Evolutionary conservation across 2,888 invertebrate genomes (phyloP).

Genomic region (Clanis bilineata): DNA sequence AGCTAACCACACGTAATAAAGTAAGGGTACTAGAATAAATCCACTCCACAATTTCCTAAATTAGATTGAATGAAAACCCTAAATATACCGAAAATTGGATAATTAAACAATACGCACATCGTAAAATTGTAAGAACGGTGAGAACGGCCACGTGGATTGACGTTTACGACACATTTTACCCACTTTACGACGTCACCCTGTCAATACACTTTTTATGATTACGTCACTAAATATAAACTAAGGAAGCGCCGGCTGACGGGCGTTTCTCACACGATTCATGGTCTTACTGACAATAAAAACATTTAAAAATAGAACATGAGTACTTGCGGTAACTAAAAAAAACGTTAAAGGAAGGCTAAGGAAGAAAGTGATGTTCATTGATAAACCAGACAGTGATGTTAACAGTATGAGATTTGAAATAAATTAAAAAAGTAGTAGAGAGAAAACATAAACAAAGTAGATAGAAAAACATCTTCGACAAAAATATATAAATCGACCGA

Average conservation of each 20-base stretch:
- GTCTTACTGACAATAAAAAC: not conserved
- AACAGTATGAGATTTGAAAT: no score
- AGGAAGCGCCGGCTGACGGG: not conserved
- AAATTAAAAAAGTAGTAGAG: no score
- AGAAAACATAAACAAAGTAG: no score
- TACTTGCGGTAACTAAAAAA: not conserved
- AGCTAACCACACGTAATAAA: not conserved
- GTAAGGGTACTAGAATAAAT: not conserved
- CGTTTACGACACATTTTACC: conserved; percentile 13
- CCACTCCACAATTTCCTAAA: not conserved
- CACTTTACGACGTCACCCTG: conserved; percentile 11
- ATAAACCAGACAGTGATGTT: no score
- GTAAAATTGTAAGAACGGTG: not conserved
- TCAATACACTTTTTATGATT: conserved; percentile 13
- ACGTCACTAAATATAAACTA: conserved; percentile 4
- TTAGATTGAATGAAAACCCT: not conserved
- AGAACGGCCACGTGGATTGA: conserved; percentile 9
- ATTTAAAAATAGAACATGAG: not conserved
- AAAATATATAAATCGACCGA: no score
- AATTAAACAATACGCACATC: conserved; percentile 6
- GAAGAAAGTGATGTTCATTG: not conserved
- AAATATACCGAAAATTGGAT: not conserved
- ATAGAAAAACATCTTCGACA: no score
- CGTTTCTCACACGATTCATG: not conserved
- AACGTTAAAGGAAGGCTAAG: not conserved